Evolutionary conservation across 1,140 invertebrate species (phyloP).

Genomic region (Drosophila ananassae): DNA sequence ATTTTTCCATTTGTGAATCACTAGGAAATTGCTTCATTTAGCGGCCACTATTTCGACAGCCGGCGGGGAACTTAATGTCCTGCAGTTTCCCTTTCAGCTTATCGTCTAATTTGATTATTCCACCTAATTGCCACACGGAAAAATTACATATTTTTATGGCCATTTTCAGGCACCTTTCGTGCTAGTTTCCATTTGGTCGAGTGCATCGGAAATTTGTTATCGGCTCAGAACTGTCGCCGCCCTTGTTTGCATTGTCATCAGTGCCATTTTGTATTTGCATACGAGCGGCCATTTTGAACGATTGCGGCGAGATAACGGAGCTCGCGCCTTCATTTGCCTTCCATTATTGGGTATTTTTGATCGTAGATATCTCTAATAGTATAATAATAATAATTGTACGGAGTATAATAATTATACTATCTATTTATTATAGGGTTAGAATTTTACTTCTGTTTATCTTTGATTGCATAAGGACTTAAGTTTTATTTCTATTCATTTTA

Average conservation of each 20-base stretch:
- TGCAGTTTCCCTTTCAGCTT: slow-evolving; percentile 39
- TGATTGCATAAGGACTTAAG: too few species aligned
- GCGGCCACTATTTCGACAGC: slow-evolving; percentile 15
- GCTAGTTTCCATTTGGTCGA: slow-evolving; percentile 62
- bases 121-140: slow-evolving; percentile 49
- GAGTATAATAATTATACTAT: too few species aligned
- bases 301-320: slow-evolving; percentile 24
- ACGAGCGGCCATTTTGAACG: slow-evolving; percentile 31
- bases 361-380: too few species aligned
- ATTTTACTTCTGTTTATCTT: too few species aligned
- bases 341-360: neutral
- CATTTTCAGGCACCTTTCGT: slow-evolving; percentile 44
- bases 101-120: slow-evolving; percentile 76
- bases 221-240: slow-evolving; percentile 47
- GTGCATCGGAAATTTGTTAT: slow-evolving; percentile 53
- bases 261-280: slow-evolving; percentile 60
- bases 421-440: too few species aligned
- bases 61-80: slow-evolving; percentile 44
- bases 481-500: too few species aligned
- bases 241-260: slow-evolving; percentile 78
- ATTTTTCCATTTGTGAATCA: slow-evolving; percentile 52
- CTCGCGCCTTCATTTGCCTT: neutral
- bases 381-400: too few species aligned
- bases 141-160: slow-evolving; percentile 55
- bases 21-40: slow-evolving; percentile 75